phyloP scores from a whole-genome alignment of 2,113 vertebrate genomes.

The Cyanistes caeruleus region DNA sequence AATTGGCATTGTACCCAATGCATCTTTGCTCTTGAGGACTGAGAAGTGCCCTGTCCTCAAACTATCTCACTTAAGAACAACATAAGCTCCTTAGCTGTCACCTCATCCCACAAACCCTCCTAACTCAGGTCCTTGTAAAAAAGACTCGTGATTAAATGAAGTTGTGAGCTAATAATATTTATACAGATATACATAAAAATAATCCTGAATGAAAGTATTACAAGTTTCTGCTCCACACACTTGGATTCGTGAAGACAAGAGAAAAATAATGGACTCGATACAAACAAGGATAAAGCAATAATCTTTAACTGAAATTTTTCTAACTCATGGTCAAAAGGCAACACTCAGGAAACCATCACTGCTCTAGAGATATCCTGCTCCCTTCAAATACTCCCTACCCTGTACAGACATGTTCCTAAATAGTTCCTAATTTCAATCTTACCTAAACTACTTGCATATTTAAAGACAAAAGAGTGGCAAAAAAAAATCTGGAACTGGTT shows the following conservation, averaged over 20 bases:
- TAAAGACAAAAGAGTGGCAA: neutral
- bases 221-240: neutral
- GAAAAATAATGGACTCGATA: neutral
- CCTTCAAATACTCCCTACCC: neutral
- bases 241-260: neutral
- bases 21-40: neutral
- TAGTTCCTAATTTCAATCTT: neutral
- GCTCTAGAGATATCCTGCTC: neutral
- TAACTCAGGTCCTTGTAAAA: no score
- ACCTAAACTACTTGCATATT: neutral
- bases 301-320: neutral
- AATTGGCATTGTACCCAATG: accelerated
- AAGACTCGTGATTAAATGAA: no score
- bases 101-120: no score
- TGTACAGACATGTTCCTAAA: neutral
- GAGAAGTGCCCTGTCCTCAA: neutral
- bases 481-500: neutral
- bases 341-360: neutral
- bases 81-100: no score
- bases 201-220: neutral
- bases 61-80: no score
- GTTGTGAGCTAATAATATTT: no score
- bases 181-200: neutral
- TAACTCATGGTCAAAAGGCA: neutral
- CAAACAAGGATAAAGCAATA: neutral